Base-by-base conservation (phyloP, 2,797 vertebrate species). In the Intellagama lesueurii region DNA sequence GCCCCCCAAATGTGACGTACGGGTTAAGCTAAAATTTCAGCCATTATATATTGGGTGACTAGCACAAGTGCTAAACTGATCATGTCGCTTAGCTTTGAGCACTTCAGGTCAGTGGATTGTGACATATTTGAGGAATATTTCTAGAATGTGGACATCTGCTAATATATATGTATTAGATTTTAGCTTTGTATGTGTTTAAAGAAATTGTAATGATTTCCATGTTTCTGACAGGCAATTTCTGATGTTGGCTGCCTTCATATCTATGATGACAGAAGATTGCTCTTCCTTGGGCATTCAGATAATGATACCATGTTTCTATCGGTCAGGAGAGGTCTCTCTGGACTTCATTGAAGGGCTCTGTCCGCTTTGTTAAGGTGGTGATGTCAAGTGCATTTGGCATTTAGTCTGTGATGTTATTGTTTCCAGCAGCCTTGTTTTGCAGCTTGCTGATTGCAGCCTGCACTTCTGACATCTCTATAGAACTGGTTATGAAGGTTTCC, bases 401-500 rank as follows among this genome's bases (percentile, higher is more conserved):
- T 82, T 90, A 81, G 75, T 60, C 64, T n/a, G 84, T 70, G 89
- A 69, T 88, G 69, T 86, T 78, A 90, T 90, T 90, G 80, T 90
- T 90, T 82, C 80, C 72, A 90, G 84, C 84, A 77, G 78, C 32
- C 86, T 90, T 56, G 79, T 76, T 90, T 86, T 86, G 60, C 44
- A 69, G 72, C 64, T 77, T 86, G 32, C 60, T 56, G 85, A 86
- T 77, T 90, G 79, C 80, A 77, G 44, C 79, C 60, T 82, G n/a
- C 5, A 56, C 64, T 82, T n/a, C n/a, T 82, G 79, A 83, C 60
- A 69, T 82, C 89, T 87, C 60, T 86, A n/a, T 77, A 86, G 84
- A 90, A 90, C 70, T 44, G n/a, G 26, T 16, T 64, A 81, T 64
- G 88, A 79, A 80, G 77, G 88, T 89, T 81, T 30, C 24, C 12